These are phyloP conservation scores for Indicator maculatus DNA, from an alignment of 2,113 vertebrate genomes.

Conservation along the genomic window DNA sequence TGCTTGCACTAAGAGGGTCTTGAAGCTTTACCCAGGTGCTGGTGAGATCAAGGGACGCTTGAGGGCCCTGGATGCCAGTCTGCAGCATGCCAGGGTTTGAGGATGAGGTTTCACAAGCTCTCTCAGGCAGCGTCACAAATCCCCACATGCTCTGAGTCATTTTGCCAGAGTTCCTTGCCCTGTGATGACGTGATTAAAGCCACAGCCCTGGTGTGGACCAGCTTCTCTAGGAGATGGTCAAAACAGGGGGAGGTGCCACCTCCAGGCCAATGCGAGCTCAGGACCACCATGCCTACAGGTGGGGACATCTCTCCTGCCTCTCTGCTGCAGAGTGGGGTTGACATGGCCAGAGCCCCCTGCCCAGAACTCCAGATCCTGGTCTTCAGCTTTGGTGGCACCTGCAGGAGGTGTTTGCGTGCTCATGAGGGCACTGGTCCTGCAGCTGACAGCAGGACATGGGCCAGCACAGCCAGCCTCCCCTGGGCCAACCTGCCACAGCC, in stretches of 20 bases:
- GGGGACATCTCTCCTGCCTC: accelerated
- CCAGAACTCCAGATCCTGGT: neutral
- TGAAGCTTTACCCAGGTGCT: neutral
- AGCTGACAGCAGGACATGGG: accelerated
- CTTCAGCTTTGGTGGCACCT: neutral
- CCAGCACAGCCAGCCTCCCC: neutral
- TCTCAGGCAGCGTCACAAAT: accelerated
- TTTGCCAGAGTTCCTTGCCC: neutral
- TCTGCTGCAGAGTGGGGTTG: neutral
- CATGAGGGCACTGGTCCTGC: neutral
- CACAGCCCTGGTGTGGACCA: neutral
- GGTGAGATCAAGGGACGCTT: neutral
- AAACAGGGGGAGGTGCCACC: neutral
- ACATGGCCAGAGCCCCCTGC: accelerated
- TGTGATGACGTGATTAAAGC: neutral
- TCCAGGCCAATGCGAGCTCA: accelerated
- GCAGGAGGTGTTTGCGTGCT: neutral
- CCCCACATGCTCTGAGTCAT: neutral
- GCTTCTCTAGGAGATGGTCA: neutral
- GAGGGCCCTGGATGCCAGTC: neutral
- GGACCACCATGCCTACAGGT: neutral
- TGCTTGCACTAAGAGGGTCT: neutral
- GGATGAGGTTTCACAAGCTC: neutral
- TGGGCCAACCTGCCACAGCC: neutral
- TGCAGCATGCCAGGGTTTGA: accelerated